Evolutionary conservation across 2,888 invertebrate genomes (phyloP).

Genomic region (Cheilosia vernalis): DNA sequence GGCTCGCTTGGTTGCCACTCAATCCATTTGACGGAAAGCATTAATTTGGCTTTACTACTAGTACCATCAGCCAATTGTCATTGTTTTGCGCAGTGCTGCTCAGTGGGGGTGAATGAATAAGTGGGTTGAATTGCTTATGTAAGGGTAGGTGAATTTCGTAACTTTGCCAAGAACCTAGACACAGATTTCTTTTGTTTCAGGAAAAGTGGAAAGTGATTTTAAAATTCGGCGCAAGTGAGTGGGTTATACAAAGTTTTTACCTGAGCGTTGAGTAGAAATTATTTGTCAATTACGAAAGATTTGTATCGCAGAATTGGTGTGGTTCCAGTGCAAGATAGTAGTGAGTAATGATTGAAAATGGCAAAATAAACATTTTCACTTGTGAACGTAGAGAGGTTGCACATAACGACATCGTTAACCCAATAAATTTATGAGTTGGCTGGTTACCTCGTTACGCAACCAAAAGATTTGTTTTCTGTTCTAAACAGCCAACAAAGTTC

Average conservation of each 20-base stretch:
- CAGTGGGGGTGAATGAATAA: conserved; percentile 10
- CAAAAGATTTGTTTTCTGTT: too few species aligned
- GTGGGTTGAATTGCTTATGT: conserved; percentile 52
- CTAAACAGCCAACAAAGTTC: too few species aligned
- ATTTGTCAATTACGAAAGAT: too few species aligned
- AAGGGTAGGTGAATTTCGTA: conserved; percentile 50
- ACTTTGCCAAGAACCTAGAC: conserved; percentile 55
- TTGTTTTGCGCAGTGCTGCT: conserved; percentile 49
- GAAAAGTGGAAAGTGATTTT: conserved; percentile 6
- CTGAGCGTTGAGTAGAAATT: neutral
- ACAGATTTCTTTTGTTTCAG: conserved; percentile 46
- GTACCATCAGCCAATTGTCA: conserved; percentile 5
- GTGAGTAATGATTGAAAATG: too few species aligned
- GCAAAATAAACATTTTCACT: too few species aligned
- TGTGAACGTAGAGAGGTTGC: too few species aligned
- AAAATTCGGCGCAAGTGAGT: neutral
- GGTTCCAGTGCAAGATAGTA: too few species aligned
- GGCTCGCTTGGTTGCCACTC: neutral
- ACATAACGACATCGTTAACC: too few species aligned
- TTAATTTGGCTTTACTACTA: neutral
- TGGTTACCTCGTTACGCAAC: too few species aligned
- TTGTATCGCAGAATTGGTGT: too few species aligned
- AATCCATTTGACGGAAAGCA: conserved; percentile 5
- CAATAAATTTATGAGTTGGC: too few species aligned
- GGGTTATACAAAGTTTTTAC: neutral